Evolutionary conservation across 2,113 vertebrate genomes (phyloP).

Genomic region (Rhynchomys soricoides): DNA sequence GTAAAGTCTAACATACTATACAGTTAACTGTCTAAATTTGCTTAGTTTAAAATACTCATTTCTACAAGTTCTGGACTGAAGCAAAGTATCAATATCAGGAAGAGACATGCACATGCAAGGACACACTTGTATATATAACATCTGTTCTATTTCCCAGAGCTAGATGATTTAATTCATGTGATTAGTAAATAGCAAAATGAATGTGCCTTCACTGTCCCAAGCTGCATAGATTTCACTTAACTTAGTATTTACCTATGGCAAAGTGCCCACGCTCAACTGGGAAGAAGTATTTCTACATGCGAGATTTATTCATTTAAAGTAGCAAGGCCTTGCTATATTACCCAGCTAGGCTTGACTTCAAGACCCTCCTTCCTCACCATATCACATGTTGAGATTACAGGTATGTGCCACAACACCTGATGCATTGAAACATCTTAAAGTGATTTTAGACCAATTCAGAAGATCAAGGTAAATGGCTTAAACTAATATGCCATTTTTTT

Average conservation of each 20-base stretch:
- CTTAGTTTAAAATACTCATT: slow-evolving; percentile 37
- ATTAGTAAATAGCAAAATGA: slow-evolving; percentile 35
- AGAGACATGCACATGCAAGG: neutral
- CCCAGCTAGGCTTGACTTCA: neutral
- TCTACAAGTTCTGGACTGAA: slow-evolving; percentile 21
- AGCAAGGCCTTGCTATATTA: neutral
- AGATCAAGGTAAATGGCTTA: slow-evolving; percentile 1
- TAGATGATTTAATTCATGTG: slow-evolving; percentile 3
- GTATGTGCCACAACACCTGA: neutral
- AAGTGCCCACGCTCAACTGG: neutral
- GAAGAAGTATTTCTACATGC: slow-evolving; percentile 26
- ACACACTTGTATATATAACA: neutral
- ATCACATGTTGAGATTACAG: neutral
- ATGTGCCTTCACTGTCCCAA: neutral
- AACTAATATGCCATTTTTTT: neutral
- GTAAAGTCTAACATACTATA: slow-evolving; percentile 28
- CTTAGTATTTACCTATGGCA: neutral
- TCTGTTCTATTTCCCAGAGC: neutral
- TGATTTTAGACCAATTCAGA: slow-evolving; percentile 32
- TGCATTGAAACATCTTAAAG: neutral
- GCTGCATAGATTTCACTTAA: neutral
- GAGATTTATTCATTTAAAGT: neutral
- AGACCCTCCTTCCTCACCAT: neutral
- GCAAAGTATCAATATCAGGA: slow-evolving; percentile 39
- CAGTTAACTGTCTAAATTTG: neutral